phyloP scores from a whole-genome alignment of 2,797 vertebrate species.

The Lepus townsendii region DNA sequence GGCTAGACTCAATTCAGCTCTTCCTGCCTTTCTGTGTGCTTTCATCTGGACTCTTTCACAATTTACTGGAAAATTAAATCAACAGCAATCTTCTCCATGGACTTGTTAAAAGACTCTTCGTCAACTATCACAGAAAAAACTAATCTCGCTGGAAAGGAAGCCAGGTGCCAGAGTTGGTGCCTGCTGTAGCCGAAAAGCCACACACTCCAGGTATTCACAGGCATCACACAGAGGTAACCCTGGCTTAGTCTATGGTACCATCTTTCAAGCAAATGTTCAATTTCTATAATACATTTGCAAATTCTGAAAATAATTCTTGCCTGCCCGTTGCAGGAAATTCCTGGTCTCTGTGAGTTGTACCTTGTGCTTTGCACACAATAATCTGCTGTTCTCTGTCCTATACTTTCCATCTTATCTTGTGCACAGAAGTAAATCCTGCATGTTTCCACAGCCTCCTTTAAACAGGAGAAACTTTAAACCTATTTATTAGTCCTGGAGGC shows the following conservation, averaged over 20 bases:
- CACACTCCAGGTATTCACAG: fast-evolving
- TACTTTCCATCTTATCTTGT: background rate
- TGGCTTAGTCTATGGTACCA: fast-evolving
- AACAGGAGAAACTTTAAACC: background rate
- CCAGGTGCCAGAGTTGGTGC: fast-evolving
- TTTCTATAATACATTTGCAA: background rate
- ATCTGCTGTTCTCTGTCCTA: background rate
- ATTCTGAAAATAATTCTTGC: background rate
- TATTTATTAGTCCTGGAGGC: background rate
- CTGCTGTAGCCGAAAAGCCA: fast-evolving
- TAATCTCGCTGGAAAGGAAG: background rate
- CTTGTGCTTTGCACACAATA: background rate
- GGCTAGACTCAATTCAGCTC: background rate
- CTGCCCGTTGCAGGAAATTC: background rate
- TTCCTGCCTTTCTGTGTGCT: background rate
- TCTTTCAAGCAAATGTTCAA: background rate
- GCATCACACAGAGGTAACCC: fast-evolving
- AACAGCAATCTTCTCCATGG: background rate
- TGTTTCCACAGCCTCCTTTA: background rate
- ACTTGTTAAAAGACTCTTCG: background rate
- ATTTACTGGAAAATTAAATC: background rate
- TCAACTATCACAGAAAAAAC: background rate
- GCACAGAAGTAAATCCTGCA: background rate
- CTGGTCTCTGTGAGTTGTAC: background rate
- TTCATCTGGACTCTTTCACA: background rate